A percentile compares a stretch with the other conserved stretches of the same genome.
Conservation (phyloP, 2,888 invertebrate species). For the Smittia sp. region DNA sequence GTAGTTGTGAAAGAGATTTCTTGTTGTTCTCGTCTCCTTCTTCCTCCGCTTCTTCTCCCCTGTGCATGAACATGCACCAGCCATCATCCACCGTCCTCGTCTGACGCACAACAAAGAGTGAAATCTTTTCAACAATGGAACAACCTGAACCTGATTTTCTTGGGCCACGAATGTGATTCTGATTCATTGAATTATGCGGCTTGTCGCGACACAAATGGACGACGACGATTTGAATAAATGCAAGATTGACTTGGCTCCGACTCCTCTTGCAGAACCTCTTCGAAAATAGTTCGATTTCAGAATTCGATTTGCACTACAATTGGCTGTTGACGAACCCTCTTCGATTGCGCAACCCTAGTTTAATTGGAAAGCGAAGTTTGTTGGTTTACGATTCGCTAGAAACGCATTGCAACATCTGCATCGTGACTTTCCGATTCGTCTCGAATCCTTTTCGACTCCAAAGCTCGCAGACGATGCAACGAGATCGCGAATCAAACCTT, state of each 20-base stretch:
- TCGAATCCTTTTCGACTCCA: constrained; percentile 12
- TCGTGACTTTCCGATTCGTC: constrained; percentile 18
- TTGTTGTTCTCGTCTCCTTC: constrained; percentile 9
- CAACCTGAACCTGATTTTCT: constrained; percentile 15
- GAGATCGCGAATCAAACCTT: constrained; percentile 36
- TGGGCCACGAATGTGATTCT: neutral
- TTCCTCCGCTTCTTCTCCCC: constrained; percentile 5
- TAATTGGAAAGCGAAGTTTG: neutral
- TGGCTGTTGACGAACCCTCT: constrained; percentile 6
- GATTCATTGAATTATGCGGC: neutral
- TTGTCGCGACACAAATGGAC: too few relatives aligned
- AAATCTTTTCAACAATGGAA: neutral
- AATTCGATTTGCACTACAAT: constrained; percentile 18
- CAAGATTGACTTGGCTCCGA: too few relatives aligned
- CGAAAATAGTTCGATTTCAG: too few relatives aligned
- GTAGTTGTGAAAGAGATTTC: constrained; percentile 22
- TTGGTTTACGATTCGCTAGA: constrained; percentile 8
- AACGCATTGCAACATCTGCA: constrained; percentile 15
- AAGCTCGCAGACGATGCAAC: neutral
- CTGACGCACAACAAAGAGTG: neutral
- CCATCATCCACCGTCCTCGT: neutral
- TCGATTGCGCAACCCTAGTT: constrained; percentile 10
- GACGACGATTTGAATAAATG: too few relatives aligned
- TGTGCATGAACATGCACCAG: neutral
- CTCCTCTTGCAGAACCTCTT: too few relatives aligned